A percentile compares a stretch with the other conserved stretches of the same genome.
phyloP scores from a whole-genome alignment of 2,797 vertebrate species.

The Morelia viridis region DNA sequence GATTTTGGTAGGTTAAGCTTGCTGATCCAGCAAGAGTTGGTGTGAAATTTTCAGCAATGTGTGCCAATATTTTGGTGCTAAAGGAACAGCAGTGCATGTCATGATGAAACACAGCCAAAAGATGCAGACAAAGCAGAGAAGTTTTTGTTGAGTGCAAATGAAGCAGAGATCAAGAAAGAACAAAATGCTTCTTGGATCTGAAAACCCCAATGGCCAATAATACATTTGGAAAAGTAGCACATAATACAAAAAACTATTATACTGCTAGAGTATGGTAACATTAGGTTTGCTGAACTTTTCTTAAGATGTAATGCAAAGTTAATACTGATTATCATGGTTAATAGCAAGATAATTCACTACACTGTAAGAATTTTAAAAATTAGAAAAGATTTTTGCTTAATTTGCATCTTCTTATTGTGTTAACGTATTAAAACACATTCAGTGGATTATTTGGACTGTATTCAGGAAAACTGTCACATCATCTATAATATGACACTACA shows the following conservation, averaged over 20 bases:
- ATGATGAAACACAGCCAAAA: constrained; percentile 84
- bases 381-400: constrained; percentile 16
- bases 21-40: constrained; percentile 93
- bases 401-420: not conserved
- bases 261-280: constrained; percentile 9
- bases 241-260: constrained; percentile 39
- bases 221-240: constrained; percentile 27
- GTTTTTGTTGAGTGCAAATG: constrained; percentile 78
- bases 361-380: not conserved
- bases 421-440: constrained; percentile 15
- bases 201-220: constrained; percentile 59
- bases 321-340: constrained; percentile 1
- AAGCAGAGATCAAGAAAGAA: constrained; percentile 58
- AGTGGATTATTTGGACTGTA: not conserved
- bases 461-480: constrained; percentile 41
- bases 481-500: constrained; percentile 32
- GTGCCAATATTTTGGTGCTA: constrained; percentile 86
- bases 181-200: constrained; percentile 61
- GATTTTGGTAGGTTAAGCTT: constrained; percentile 93
- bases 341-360: not conserved
- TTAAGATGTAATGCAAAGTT: not conserved
- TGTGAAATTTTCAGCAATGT: constrained; percentile 81
- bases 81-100: constrained; percentile 87
- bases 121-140: constrained; percentile 82
- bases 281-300: not conserved